Conservation (phyloP, 2,888 invertebrate species). For the Hemithea aestivaria region DNA sequence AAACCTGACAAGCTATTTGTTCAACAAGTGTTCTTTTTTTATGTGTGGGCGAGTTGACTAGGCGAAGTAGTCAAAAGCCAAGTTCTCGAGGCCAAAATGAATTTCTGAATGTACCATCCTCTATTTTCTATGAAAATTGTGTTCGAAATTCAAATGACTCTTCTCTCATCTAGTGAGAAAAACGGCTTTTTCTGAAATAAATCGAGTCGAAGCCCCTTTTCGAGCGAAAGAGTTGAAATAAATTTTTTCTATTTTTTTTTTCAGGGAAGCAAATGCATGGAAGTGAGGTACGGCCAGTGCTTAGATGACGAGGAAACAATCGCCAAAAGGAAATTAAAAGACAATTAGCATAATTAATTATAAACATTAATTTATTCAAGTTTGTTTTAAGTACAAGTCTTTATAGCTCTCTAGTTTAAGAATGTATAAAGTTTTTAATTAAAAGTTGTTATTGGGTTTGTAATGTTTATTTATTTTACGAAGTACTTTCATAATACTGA, state of each 20-base stretch:
- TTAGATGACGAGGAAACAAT: constrained; percentile 71
- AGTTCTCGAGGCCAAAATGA: too few species aligned
- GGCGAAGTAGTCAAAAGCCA: too few species aligned
- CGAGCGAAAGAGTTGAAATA: not conserved
- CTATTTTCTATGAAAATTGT: too few species aligned
- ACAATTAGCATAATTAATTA: constrained; percentile 26
- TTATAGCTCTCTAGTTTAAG: constrained; percentile 15
- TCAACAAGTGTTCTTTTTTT: too few species aligned
- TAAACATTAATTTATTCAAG: constrained; percentile 29
- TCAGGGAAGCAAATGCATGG: constrained; percentile 81
- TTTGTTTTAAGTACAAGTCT: constrained; percentile 12
- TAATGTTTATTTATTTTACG: not conserved
- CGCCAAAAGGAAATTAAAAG: constrained; percentile 55
- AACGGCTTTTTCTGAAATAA: too few species aligned
- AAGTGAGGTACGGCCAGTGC: constrained; percentile 80
- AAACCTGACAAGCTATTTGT: too few species aligned
- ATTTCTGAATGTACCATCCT: too few species aligned
- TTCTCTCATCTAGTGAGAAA: too few species aligned
- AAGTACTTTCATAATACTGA: not conserved
- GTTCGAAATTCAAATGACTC: too few species aligned
- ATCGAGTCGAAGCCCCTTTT: too few species aligned
- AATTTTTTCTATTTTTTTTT: constrained; percentile 37
- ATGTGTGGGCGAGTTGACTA: too few species aligned
- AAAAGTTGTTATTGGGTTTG: not conserved
- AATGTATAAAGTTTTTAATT: not conserved